Percentiles rank a stretch among this genome's conserved stretches.
Conservation (phyloP, 1,140 invertebrate species). For the Diplogasteroides magnus region DNA sequence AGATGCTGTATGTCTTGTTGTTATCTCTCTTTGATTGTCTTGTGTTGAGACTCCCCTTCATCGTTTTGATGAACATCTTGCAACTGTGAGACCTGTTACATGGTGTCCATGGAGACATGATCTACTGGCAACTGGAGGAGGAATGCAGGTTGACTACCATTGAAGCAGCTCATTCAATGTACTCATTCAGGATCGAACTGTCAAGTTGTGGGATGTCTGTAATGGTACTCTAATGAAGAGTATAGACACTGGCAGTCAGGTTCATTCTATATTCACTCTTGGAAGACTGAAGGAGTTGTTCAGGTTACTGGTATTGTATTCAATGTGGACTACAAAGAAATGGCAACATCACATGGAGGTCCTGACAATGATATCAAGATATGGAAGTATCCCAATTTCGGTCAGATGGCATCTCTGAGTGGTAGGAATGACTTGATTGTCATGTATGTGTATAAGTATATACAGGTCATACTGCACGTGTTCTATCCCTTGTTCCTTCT, state of each 20-base stretch:
- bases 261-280: slow-evolving; percentile 2
- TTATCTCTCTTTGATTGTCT: neutral
- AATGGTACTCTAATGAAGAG: slow-evolving; percentile 9
- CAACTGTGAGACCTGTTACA: slow-evolving; percentile 16
- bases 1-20: slow-evolving; percentile 4
- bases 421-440: neutral
- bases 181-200: slow-evolving; percentile 14
- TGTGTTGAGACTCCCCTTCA: slow-evolving; percentile 1
- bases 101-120: slow-evolving; percentile 19
- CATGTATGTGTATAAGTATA: neutral
- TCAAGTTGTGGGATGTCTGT: slow-evolving; percentile 22
- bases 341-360: slow-evolving; percentile 1
- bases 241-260: slow-evolving; percentile 1
- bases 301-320: slow-evolving; percentile 10
- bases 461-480: neutral
- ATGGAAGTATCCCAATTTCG: slow-evolving; percentile 12
- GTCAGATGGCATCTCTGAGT: neutral
- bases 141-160: slow-evolving; percentile 12
- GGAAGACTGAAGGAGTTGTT: neutral
- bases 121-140: slow-evolving; percentile 22
- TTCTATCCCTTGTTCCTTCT: slow-evolving; percentile 7
- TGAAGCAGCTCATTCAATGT: too few species aligned
- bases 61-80: slow-evolving; percentile 16
- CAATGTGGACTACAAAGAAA: slow-evolving; percentile 8
- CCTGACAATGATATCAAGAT: neutral